phyloP scores from a whole-genome alignment of 1,140 invertebrate genomes.

The Xylocopa sonorina region DNA sequence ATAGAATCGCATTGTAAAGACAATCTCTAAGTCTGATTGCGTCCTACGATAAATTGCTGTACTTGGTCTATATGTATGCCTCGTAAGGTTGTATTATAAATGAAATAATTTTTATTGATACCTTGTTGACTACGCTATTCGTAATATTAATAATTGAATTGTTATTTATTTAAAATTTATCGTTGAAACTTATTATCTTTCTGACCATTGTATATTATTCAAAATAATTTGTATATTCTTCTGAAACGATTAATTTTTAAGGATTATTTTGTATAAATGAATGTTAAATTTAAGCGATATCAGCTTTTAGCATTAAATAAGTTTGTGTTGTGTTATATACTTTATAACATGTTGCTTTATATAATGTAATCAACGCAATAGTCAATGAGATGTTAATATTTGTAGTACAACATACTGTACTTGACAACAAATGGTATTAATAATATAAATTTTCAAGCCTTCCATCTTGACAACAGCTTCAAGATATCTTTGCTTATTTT shows the following conservation, averaged over 20 bases:
- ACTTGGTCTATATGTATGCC: slow-evolving; percentile 62
- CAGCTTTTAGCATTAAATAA: not conserved
- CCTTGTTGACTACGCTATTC: slow-evolving; percentile 31
- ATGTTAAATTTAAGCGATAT: slow-evolving; percentile 3
- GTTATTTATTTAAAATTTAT: slow-evolving; percentile 29
- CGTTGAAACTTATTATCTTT: slow-evolving; percentile 1
- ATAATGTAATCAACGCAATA: not conserved
- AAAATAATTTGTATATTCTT: slow-evolving; percentile 3
- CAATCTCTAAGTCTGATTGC: slow-evolving; percentile 76
- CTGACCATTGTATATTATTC: not conserved
- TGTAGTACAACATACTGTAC: slow-evolving; percentile 7
- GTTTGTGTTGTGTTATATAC: not conserved
- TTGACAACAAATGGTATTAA: slow-evolving; percentile 52
- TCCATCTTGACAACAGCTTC: slow-evolving; percentile 60
- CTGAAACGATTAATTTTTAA: not conserved
- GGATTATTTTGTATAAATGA: slow-evolving; percentile 4
- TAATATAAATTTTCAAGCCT: slow-evolving; percentile 59
- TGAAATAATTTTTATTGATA: slow-evolving; percentile 63
- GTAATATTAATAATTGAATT: slow-evolving; percentile 7
- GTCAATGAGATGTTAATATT: slow-evolving; percentile 15
- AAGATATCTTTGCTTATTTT: slow-evolving; percentile 8
- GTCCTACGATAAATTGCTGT: slow-evolving; percentile 73
- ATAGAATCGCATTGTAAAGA: slow-evolving; percentile 72
- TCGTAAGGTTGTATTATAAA: slow-evolving; percentile 61
- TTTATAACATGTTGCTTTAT: not conserved